A percentile compares a stretch with the other conserved stretches of the same genome.
phyloP scores from a whole-genome alignment of 1,140 invertebrate genomes.

The Maniola jurtina region DNA sequence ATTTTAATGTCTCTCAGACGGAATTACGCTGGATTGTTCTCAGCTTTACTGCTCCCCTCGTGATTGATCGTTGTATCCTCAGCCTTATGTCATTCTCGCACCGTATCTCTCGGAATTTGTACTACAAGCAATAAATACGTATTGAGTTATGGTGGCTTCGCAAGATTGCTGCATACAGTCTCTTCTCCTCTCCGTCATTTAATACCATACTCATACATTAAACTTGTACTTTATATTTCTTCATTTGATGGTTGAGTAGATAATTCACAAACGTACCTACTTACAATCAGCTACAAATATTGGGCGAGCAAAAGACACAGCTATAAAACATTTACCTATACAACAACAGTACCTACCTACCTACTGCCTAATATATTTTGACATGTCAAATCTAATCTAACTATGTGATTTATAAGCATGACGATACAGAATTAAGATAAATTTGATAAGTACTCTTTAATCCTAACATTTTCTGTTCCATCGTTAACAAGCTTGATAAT shows the following conservation, averaged over 20 bases:
- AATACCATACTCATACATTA: not conserved
- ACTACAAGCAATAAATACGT: slow-evolving; percentile 71
- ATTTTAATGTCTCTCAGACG: slow-evolving; percentile 76
- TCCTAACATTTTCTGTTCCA: not conserved
- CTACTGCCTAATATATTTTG: too few species aligned
- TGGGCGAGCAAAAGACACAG: too few species aligned
- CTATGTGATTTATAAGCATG: too few species aligned
- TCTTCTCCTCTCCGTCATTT: not conserved
- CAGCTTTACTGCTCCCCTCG: slow-evolving; percentile 68
- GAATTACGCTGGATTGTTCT: slow-evolving; percentile 79
- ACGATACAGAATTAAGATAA: too few species aligned
- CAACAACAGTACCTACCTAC: too few species aligned
- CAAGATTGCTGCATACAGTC: slow-evolving; percentile 39
- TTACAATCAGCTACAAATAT: too few species aligned
- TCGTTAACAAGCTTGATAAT: not conserved
- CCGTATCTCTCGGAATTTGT: slow-evolving; percentile 70
- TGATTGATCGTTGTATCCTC: slow-evolving; percentile 77
- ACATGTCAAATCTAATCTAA: too few species aligned
- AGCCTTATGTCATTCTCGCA: slow-evolving; percentile 73
- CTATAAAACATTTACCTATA: too few species aligned
- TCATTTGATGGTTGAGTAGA: not conserved
- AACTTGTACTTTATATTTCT: not conserved
- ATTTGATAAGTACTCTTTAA: not conserved
- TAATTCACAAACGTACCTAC: too few species aligned
- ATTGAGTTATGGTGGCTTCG: slow-evolving; percentile 67